phyloP scores from a whole-genome alignment of 2,113 vertebrate genomes.

The Gobius niger region DNA sequence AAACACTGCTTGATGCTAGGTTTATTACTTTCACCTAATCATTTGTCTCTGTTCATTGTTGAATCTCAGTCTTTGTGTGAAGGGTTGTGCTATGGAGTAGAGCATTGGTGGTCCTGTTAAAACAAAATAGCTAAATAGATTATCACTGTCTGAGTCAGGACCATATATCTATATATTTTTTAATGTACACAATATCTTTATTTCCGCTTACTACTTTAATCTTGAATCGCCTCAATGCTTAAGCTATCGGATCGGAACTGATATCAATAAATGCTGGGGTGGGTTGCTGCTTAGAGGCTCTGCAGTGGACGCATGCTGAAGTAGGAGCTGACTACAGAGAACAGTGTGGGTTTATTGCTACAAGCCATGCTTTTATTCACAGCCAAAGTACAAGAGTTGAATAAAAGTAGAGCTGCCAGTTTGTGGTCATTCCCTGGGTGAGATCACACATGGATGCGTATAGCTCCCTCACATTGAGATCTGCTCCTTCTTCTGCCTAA shows the following conservation, averaged over 20 bases:
- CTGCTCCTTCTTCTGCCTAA: slow-evolving; percentile 24
- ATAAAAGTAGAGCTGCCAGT: slow-evolving; percentile 59
- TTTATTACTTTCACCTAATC: too few species aligned
- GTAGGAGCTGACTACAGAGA: slow-evolving; percentile 43
- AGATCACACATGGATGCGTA: slow-evolving; percentile 53
- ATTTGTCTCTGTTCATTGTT: too few species aligned
- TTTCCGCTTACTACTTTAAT: not conserved
- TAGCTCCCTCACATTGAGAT: slow-evolving; percentile 46
- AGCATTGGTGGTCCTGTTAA: too few species aligned
- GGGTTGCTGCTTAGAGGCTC: slow-evolving; percentile 37
- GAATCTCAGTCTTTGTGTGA: too few species aligned
- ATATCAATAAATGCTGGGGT: slow-evolving; percentile 33
- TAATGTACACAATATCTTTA: not conserved
- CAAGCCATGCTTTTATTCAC: slow-evolving; percentile 63
- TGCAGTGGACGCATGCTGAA: slow-evolving; percentile 38
- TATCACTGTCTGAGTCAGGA: too few species aligned
- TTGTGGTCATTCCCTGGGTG: slow-evolving; percentile 63
- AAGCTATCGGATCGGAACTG: slow-evolving; percentile 23
- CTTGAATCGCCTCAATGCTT: slow-evolving; percentile 11
- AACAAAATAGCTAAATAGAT: too few species aligned
- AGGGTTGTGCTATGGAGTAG: too few species aligned
- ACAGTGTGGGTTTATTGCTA: slow-evolving; percentile 60
- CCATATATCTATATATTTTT: too few species aligned
- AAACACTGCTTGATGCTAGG: too few species aligned
- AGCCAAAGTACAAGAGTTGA: slow-evolving; percentile 54